phyloP scores from a whole-genome alignment of 1,140 invertebrate species.

The Diorhabda carinulata region DNA sequence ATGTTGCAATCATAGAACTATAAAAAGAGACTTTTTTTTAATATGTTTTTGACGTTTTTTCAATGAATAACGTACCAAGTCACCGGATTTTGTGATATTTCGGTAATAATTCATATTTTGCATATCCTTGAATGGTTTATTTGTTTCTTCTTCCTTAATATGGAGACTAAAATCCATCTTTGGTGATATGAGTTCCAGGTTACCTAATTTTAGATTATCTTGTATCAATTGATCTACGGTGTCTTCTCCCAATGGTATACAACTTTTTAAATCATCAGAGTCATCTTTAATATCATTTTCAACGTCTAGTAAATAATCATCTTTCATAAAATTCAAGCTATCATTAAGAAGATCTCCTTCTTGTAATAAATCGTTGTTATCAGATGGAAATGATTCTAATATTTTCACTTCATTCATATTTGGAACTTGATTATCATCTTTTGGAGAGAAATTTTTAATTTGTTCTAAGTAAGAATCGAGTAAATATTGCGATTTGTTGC shows the following conservation, averaged over 20 bases:
- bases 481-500: slow-evolving; percentile 32
- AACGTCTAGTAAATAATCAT: slow-evolving; percentile 13
- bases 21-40: slow-evolving; percentile 10
- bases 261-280: slow-evolving; percentile 12
- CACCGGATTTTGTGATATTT: slow-evolving; percentile 1
- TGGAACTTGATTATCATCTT: slow-evolving; percentile 1
- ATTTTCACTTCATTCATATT: neutral
- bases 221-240: slow-evolving; percentile 16
- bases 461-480: slow-evolving; percentile 30
- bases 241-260: slow-evolving; percentile 17
- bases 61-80: neutral
- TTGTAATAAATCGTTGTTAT: slow-evolving; percentile 1
- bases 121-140: slow-evolving; percentile 3
- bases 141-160: slow-evolving; percentile 4
- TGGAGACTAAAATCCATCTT: slow-evolving; percentile 6
- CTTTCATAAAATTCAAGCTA: slow-evolving; percentile 12
- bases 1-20: slow-evolving; percentile 31
- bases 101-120: slow-evolving; percentile 14
- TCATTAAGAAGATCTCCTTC: neutral
- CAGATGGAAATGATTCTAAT: neutral
- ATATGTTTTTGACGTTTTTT: neutral
- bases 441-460: slow-evolving; percentile 10
- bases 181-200: slow-evolving; percentile 14
- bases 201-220: slow-evolving; percentile 13
- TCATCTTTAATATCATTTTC: slow-evolving; percentile 13